Evolutionary conservation across 2,113 vertebrate species (phyloP), one percentile per base, ranked within the genome.

Genomic region (Terrapene triunguis): DNA sequence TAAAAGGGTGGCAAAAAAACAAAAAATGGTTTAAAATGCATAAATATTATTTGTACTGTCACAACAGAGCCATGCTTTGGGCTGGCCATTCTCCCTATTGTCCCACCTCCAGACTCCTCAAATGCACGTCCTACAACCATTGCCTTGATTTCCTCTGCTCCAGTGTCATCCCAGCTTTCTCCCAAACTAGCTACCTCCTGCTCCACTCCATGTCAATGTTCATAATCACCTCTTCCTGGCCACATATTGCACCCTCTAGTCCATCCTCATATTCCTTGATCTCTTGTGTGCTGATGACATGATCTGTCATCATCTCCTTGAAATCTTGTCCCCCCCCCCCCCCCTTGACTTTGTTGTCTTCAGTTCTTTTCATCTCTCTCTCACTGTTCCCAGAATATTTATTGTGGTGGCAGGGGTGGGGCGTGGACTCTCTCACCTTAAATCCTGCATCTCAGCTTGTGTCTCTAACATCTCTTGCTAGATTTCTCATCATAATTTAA

Each of bases 401-500:
- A 42, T 44, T 42, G 38, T 44, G 24, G 72, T 38, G 42, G 6
- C 10, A 25, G 24, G 38, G 24, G 22, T 6, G 19, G 19, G 19
- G 72, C 3, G 3, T 74, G 72, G 38, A 74, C 22, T 76, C 24
- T 76, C 72, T 76, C 11, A 38, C 19, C 69, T 24, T 74, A 19
- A 42, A 42, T 42, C 4, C 69, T 11, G 59, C 6, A 32, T 62
- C 59, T 62, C 59, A n/a, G 35, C 4, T n/a, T n/a, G 94, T 89
- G 2, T 44, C 88, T 74, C 65, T 42, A 32, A 87, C 54, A 35
- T 79, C 54, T 93, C 69, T 69, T 80, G 47, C 80, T 62, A 86
- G 84, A 95, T 90, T 80, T 29, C 86, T 44, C 48, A 59, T 85
- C 57, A 94, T 82, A 38, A 29, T 94, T 88, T 74, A 89, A 94